Evolutionary conservation across 2,888 invertebrate species (phyloP).

Genomic region (Epirrhoe alternata): DNA sequence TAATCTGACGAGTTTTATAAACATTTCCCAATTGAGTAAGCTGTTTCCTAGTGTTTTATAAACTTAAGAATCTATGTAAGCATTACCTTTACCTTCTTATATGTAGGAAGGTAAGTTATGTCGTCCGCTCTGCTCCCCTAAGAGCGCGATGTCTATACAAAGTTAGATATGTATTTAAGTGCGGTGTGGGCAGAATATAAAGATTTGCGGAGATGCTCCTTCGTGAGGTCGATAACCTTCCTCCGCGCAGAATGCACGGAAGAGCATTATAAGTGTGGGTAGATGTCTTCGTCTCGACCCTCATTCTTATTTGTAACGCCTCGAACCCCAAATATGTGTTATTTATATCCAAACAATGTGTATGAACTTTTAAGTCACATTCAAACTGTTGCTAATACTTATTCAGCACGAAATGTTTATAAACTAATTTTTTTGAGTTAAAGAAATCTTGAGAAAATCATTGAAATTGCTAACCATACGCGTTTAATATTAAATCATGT

Average conservation of each 20-base stretch:
- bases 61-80: slow-evolving; percentile 9
- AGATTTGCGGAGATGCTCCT: slow-evolving; percentile 77
- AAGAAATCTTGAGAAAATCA: slow-evolving; percentile 23
- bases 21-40: slow-evolving; percentile 3
- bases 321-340: slow-evolving; percentile 49
- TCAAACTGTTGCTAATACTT: slow-evolving; percentile 9
- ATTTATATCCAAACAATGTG: slow-evolving; percentile 49
- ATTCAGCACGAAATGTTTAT: not conserved
- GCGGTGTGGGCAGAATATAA: slow-evolving; percentile 61
- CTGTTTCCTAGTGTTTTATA: slow-evolving; percentile 2
- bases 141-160: slow-evolving; percentile 51
- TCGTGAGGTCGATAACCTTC: slow-evolving; percentile 70
- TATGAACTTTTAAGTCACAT: slow-evolving; percentile 42
- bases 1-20: slow-evolving; percentile 13
- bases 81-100: not conserved
- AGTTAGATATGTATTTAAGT: slow-evolving; percentile 52
- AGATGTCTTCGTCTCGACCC: slow-evolving; percentile 59
- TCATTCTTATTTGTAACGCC: slow-evolving; percentile 58
- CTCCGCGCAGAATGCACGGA: slow-evolving; percentile 69
- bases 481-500: slow-evolving; percentile 40
- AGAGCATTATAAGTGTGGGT: slow-evolving; percentile 62
- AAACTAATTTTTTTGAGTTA: not conserved
- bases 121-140: slow-evolving; percentile 48
- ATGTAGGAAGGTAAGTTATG: slow-evolving; percentile 31
- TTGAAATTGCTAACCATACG: slow-evolving; percentile 31